These are phyloP conservation scores for Leptura quadrifasciata DNA, from an alignment of 2,888 invertebrate genomes.

Conservation along the genomic window DNA sequence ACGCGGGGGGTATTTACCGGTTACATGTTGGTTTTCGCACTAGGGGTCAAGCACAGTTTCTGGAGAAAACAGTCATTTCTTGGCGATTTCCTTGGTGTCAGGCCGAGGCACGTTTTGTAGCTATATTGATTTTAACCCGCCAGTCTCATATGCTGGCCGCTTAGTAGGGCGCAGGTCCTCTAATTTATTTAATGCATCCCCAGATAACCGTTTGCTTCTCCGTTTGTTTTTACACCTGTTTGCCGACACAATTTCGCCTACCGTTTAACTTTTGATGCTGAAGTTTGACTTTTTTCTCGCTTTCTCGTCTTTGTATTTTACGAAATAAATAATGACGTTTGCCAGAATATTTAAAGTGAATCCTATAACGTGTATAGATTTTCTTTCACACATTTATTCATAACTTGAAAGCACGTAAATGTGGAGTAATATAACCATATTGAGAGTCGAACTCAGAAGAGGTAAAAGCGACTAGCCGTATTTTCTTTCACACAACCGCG, in stretches of 20 bases:
- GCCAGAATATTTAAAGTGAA: no score
- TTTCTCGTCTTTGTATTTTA: background rate
- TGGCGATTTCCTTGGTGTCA: conserved; percentile 27
- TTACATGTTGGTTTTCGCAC: conserved; percentile 2
- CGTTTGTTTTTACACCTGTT: conserved; percentile 1
- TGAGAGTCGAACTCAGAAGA: no score
- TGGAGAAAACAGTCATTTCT: background rate
- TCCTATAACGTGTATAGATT: no score
- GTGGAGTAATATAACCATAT: no score
- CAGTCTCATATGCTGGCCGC: conserved; percentile 26
- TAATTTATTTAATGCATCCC: conserved; percentile 55
- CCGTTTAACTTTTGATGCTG: background rate
- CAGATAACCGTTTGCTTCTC: conserved; percentile 42
- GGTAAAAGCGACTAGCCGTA: no score
- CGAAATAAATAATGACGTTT: no score
- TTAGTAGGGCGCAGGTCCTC: conserved; percentile 50
- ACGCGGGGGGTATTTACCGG: background rate
- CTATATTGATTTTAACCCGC: conserved; percentile 54
- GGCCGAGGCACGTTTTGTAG: conserved; percentile 50
- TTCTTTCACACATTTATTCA: no score
- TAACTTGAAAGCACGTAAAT: no score
- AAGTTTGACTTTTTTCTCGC: background rate
- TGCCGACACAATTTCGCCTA: background rate
- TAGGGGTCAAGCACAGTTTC: background rate
- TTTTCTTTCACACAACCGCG: no score